Percentiles rank a stretch among this genome's conserved stretches.
These are phyloP conservation scores for Orthonevra nobilis DNA, from an alignment of 2,888 invertebrate genomes.

Conservation along the genomic window DNA sequence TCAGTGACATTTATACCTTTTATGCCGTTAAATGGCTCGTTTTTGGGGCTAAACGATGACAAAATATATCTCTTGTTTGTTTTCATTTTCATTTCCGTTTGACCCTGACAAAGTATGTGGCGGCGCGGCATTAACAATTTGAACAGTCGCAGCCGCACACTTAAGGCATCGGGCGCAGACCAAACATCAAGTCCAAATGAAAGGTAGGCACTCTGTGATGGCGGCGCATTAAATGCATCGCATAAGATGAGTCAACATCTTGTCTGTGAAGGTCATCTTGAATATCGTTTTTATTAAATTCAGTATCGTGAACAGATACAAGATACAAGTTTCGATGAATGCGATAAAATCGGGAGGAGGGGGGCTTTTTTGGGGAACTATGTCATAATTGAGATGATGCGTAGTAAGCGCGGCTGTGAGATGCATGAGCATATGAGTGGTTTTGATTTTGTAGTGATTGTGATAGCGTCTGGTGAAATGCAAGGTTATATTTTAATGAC, in stretches of 20 bases:
- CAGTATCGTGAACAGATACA: constrained; percentile 35
- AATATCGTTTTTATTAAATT: constrained; percentile 34
- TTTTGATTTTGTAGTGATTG: too few relatives aligned
- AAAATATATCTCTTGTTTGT: constrained; percentile 36
- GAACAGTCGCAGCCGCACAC: neutral
- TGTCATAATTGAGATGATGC: constrained; percentile 15
- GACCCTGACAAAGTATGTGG: constrained; percentile 27
- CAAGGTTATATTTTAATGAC: constrained; percentile 39
- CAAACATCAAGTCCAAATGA: neutral
- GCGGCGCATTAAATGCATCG: constrained; percentile 23
- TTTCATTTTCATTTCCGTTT: constrained; percentile 9
- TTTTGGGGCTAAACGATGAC: constrained; percentile 44
- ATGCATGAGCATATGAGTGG: neutral
- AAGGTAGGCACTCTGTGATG: neutral
- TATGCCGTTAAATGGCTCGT: constrained; percentile 54
- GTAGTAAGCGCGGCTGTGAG: constrained; percentile 11
- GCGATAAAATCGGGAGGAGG: too few relatives aligned
- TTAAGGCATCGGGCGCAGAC: neutral
- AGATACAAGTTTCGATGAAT: constrained; percentile 44
- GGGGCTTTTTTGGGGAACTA: neutral
- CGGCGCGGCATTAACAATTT: neutral
- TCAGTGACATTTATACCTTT: constrained; percentile 1
- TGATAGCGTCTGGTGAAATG: too few relatives aligned
- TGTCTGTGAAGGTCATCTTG: constrained; percentile 39
- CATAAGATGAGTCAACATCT: constrained; percentile 32